Percentiles rank a stretch among this genome's conserved stretches.
These are phyloP conservation scores for Dendrolimus pini DNA, from an alignment of 2,888 invertebrate genomes.

Conservation along the genomic window DNA sequence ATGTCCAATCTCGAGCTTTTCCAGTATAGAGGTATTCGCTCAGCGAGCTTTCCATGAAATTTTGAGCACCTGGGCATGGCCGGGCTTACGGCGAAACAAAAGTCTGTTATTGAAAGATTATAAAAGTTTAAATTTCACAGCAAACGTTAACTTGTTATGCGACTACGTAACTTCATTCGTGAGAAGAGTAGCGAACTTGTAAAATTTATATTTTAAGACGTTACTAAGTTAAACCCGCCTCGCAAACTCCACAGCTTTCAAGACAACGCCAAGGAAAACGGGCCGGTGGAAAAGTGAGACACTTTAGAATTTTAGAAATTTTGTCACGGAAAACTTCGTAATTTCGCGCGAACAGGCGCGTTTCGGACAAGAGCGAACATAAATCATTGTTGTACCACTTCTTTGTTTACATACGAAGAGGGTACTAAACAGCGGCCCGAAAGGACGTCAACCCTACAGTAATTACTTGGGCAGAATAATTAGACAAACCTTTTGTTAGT, in stretches of 20 bases:
- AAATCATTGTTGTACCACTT: slow-evolving; percentile 41
- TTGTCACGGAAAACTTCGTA: slow-evolving; percentile 56
- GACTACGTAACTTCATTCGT: slow-evolving; percentile 59
- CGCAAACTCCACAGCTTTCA: slow-evolving; percentile 46
- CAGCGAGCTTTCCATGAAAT: too few species aligned
- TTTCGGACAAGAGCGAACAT: slow-evolving; percentile 47
- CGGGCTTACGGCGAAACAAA: background rate
- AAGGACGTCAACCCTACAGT: background rate
- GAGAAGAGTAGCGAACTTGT: slow-evolving; percentile 44
- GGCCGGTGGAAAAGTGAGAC: slow-evolving; percentile 38
- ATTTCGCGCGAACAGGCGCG: slow-evolving; percentile 35
- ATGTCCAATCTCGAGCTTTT: too few species aligned
- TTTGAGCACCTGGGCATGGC: too few species aligned
- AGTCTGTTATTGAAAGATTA: slow-evolving; percentile 27
- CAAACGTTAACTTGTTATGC: slow-evolving; percentile 58
- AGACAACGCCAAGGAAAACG: slow-evolving; percentile 45
- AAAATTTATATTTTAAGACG: slow-evolving; percentile 69
- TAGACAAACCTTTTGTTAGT: background rate
- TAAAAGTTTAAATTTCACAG: slow-evolving; percentile 40
- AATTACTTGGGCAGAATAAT: background rate
- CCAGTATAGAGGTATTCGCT: too few species aligned
- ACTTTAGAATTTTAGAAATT: slow-evolving; percentile 71
- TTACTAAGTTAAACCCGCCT: slow-evolving; percentile 59
- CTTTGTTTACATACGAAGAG: slow-evolving; percentile 4
- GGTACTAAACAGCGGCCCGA: background rate